Base-by-base conservation (phyloP, 2,888 invertebrate genomes). In the Andrena haemorrhoa region DNA sequence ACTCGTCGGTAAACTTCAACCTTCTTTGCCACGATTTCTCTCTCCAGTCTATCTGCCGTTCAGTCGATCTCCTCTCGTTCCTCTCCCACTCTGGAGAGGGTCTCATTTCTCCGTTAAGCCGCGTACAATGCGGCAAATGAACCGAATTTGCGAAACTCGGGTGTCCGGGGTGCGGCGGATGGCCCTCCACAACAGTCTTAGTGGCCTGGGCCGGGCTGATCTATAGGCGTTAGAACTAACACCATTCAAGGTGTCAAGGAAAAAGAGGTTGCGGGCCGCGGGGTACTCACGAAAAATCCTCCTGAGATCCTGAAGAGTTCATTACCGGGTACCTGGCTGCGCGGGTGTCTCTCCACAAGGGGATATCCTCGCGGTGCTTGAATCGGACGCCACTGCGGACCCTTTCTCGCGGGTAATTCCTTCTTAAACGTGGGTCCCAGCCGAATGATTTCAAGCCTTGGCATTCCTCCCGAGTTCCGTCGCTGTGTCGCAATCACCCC, bases 131-230 rank as follows among this genome's bases (percentile, higher is more conserved):
- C 91, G 88, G 85, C 93, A 94, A 94, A 94, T 93, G 94, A 94
- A 93, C 93, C 93, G 93, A 93, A 94, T 94, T 94, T 93, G 93
- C 93, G 92, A 93, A 93, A 93, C 91, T 90, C 88, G 20, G 88
- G 75, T 86, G 77, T 79, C 88, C 83, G 41, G 20, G 80, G 83
- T 79, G 75, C 85, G 86, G 72, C 86, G 87, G 81, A 83, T 77
- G 83, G 86, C 75, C 53, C 76, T 75, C 64, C 79, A 86, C 87
- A 89, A 90, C 88, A 83, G 86, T 89, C 89, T 91, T 91, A 92
- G 90, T 89, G 89, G 90, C 90, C 88, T 83, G 86, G 69, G 73
- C 56, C 61, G 72, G 75, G 77, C 81, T 82, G 84, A 88, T 90
- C 86, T 85, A 87, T 83, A 92, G 93, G 93, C 92, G 93, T 93